Evolutionary conservation across 2,797 vertebrate genomes (phyloP).

Genomic region (Australoheros facetus): DNA sequence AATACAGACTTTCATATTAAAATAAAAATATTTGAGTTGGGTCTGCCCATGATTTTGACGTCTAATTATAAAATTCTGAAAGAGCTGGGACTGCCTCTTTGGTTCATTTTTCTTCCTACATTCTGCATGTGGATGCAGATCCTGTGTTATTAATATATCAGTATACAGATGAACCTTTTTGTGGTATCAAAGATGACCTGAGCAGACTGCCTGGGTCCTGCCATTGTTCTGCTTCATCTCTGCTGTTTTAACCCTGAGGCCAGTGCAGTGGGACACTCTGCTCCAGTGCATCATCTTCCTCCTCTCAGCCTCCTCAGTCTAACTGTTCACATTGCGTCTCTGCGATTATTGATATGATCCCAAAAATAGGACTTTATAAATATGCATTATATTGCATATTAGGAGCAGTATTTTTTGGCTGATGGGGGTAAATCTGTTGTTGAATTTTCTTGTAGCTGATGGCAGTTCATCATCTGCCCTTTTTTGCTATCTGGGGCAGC

Average conservation of each 20-base stretch:
- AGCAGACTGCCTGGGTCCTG: slow-evolving; percentile 20
- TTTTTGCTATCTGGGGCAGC: not conserved
- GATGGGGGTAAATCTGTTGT: not conserved
- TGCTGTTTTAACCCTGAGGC: slow-evolving; percentile 59
- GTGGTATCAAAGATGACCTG: slow-evolving; percentile 19
- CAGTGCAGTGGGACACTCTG: slow-evolving; percentile 36
- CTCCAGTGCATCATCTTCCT: slow-evolving; percentile 44
- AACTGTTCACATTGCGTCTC: slow-evolving; percentile 32
- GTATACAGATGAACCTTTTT: not conserved
- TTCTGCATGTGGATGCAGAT: not conserved
- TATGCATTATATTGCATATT: not conserved
- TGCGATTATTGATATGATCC: slow-evolving; percentile 7
- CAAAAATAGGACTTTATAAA: not conserved
- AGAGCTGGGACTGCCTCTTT: not conserved
- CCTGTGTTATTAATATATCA: not conserved
- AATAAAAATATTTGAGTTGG: too few relatives aligned
- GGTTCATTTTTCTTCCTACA: not conserved
- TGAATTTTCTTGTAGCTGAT: slow-evolving; percentile 10
- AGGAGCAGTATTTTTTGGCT: not conserved
- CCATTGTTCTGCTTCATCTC: slow-evolving; percentile 57
- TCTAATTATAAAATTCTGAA: too few relatives aligned
- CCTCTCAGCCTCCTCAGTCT: slow-evolving; percentile 7
- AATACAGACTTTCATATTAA: too few relatives aligned
- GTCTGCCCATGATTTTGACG: too few relatives aligned
- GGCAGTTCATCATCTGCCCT: slow-evolving; percentile 1